A percentile compares a stretch with the other conserved stretches of the same genome.
phyloP scores from a whole-genome alignment of 1,140 invertebrate genomes.

The Zelostemma sp. region DNA sequence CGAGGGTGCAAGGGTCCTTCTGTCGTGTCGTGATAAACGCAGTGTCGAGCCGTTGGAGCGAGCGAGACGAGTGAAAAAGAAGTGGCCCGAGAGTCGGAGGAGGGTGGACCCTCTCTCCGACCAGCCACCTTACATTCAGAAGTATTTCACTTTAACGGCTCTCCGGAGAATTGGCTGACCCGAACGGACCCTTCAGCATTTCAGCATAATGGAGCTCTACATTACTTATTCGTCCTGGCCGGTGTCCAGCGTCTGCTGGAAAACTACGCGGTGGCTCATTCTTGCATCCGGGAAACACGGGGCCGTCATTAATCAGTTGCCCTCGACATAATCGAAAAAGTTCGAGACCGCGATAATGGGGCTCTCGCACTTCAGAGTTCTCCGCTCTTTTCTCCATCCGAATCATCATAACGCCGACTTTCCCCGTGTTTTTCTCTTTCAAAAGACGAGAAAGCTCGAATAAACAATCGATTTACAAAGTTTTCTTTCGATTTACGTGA shows the following conservation, averaged over 20 bases:
- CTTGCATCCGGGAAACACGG: slow-evolving; percentile 27
- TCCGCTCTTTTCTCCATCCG: not conserved
- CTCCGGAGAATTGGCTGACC: slow-evolving; percentile 69
- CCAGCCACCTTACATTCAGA: slow-evolving; percentile 68
- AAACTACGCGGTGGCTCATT: slow-evolving; percentile 31
- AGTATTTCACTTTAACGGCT: slow-evolving; percentile 72
- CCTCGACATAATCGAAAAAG: slow-evolving; percentile 46
- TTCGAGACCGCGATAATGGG: slow-evolving; percentile 37
- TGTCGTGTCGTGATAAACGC: slow-evolving; percentile 25
- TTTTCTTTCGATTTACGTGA: not conserved
- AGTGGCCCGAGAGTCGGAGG: slow-evolving; percentile 27
- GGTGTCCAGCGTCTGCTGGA: slow-evolving; percentile 48
- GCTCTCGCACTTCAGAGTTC: not conserved
- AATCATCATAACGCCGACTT: not conserved
- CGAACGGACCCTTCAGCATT: slow-evolving; percentile 66
- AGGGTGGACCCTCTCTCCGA: slow-evolving; percentile 37
- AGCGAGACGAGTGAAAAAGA: slow-evolving; percentile 31
- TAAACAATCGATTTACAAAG: not conserved
- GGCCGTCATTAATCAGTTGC: slow-evolving; percentile 42
- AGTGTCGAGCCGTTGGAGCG: slow-evolving; percentile 22
- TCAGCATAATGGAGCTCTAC: slow-evolving; percentile 69
- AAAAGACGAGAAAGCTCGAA: not conserved
- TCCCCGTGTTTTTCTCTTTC: not conserved
- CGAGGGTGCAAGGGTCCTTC: slow-evolving; percentile 48
- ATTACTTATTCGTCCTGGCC: slow-evolving; percentile 69